Evolutionary conservation across 2,888 invertebrate genomes (phyloP), one percentile per base, ranked within the genome.

Genomic region (Calameuta pallipes): DNA sequence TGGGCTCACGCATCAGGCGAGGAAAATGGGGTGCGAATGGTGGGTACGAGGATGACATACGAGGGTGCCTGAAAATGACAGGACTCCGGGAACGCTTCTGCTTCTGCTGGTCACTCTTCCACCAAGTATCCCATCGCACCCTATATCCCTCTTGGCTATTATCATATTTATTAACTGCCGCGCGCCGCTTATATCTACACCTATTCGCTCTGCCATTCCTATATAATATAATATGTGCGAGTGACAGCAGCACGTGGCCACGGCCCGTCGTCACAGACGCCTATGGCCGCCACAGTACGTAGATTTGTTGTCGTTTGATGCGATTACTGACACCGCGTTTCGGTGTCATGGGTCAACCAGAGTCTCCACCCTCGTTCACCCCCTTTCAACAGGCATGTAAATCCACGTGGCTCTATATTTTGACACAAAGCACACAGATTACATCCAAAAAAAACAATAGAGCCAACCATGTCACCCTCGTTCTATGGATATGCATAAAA

Each of bases 141-240:
- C 80, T 41, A 75, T 41, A 75, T 78, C 81, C 80, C 81, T 79
- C 80, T 83, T 82, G 87, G 86, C 88, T 87, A 91, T 91, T 91
- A 91, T 91, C 90, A 91, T 91, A 91, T 91, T 91, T 91, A 91
- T 91, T 91, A 91, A 91, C 90, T 89, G 90, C 87, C 86, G 88
- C 86, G 81, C 85, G 85, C 85, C 86, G 87, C 87, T 90, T 90
- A 90, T 89, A 90, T 88, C 87, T 87, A 89, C 89, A 91, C 91
- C 90, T 88, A 89, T 89, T 88, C 86, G 87, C 85, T 81, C 81
- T 85, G 86, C 88, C 88, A 90, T 90, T 89, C 87, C 89, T 83
- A 78, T 89, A 90, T 90, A 90, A 91, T 89, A 90, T 89, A 90
- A 90, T 90, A 89, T 89, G 89, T 91, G 91, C 86, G 85, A 84